Evolutionary conservation across 2,113 vertebrate genomes (phyloP).

Genomic region (Cebidichthys violaceus): DNA sequence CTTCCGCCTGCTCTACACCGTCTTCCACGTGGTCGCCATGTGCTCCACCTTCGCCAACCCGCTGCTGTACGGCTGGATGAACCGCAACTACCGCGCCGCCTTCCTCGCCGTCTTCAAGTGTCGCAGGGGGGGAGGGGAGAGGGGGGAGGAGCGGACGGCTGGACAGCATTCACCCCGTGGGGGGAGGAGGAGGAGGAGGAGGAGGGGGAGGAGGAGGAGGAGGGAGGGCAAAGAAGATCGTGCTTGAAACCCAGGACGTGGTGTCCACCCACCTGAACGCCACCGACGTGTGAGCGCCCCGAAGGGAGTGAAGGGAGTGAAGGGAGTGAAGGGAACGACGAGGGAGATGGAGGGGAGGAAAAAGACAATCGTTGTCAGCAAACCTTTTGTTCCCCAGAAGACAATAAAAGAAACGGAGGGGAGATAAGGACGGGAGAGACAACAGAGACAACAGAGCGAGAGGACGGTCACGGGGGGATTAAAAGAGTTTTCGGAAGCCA

Average conservation of each 20-base stretch:
- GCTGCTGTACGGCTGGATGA: constrained; percentile 98
- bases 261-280: constrained; percentile 79
- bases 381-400: constrained; percentile 29
- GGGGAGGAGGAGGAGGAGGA: constrained; percentile 66
- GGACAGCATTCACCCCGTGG: constrained; percentile 65
- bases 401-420: constrained; percentile 5
- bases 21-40: constrained; percentile 96
- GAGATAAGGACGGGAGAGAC: constrained; percentile 22
- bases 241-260: constrained; percentile 62
- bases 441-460: constrained; percentile 26
- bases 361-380: not conserved
- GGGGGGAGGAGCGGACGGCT: constrained; percentile 39
- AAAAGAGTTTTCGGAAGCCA: constrained; percentile 2
- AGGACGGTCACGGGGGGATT: constrained; percentile 24
- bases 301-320: not conserved
- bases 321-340: not conserved
- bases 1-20: constrained; percentile 93
- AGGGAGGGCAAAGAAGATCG: constrained; percentile 66
- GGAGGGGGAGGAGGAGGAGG: constrained; percentile 74
- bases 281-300: constrained; percentile 85
- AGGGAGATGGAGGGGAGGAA: not conserved
- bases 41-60: constrained; percentile 97
- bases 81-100: constrained; percentile 93
- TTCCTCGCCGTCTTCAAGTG: constrained; percentile 92
- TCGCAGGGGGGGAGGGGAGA: constrained; percentile 70